These are phyloP conservation scores for Ochropacha duplaris DNA, from an alignment of 2,888 invertebrate species.

Conservation along the genomic window DNA sequence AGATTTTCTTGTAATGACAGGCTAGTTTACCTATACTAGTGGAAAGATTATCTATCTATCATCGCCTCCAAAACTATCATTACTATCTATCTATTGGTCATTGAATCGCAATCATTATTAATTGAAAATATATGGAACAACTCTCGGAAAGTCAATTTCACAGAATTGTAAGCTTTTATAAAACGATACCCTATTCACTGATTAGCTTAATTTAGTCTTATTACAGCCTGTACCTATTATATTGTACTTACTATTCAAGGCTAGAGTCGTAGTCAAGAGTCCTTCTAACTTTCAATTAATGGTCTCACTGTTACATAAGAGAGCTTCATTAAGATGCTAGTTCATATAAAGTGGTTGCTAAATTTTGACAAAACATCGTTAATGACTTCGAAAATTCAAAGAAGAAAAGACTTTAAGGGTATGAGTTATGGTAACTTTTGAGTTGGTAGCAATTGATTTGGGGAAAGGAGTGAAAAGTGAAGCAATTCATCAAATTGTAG, in stretches of 20 bases:
- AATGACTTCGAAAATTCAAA: constrained; percentile 9
- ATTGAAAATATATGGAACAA: no score
- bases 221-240: constrained; percentile 20
- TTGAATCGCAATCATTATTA: no score
- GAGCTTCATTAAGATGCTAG: constrained; percentile 42
- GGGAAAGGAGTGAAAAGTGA: constrained; percentile 49
- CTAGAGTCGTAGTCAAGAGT: constrained; percentile 24
- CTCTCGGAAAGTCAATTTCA: no score
- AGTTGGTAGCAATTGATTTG: constrained; percentile 11
- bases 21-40: no score
- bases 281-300: constrained; percentile 48
- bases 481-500: constrained; percentile 70
- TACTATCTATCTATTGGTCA: no score
- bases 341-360: constrained; percentile 23
- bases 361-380: constrained; percentile 1
- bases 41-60: no score
- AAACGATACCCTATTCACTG: neutral
- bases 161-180: no score
- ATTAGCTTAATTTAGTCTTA: neutral
- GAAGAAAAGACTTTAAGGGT: constrained; percentile 11
- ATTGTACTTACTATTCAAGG: constrained; percentile 10
- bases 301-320: constrained; percentile 34
- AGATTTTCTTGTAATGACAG: no score
- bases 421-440: constrained; percentile 7
- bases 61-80: no score